Evolutionary conservation across 2,888 invertebrate species (phyloP).

Genomic region (Eupithecia centaureata): DNA sequence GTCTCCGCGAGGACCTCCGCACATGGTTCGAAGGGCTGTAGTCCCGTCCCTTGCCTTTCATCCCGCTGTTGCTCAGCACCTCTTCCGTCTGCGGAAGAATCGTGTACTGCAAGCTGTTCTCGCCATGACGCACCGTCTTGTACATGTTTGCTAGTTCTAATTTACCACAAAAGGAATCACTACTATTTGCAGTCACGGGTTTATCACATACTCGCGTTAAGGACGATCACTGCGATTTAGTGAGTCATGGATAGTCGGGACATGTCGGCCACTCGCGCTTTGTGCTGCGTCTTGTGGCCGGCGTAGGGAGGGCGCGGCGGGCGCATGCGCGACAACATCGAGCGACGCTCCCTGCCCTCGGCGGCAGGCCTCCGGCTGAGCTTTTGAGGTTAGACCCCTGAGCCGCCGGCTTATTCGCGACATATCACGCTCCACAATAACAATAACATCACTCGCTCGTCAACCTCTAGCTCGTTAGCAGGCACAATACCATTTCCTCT

Average conservation of each 20-base stretch:
- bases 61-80: conserved; percentile 84
- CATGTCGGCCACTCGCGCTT: conserved; percentile 70
- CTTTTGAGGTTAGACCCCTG: conserved; percentile 80
- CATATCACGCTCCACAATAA: conserved; percentile 63
- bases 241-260: conserved; percentile 62
- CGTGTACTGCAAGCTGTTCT: conserved; percentile 89
- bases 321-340: conserved; percentile 81
- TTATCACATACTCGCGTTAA: conserved; percentile 72
- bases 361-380: conserved; percentile 36
- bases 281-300: conserved; percentile 67
- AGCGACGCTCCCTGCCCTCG: conserved; percentile 67
- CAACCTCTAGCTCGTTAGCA: conserved; percentile 49
- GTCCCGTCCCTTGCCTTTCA: conserved; percentile 81
- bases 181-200: conserved; percentile 60
- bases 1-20: conserved; percentile 67
- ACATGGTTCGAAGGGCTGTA: conserved; percentile 79
- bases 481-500: conserved; percentile 33
- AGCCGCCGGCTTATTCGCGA: conserved; percentile 72
- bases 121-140: conserved; percentile 89
- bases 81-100: conserved; percentile 89
- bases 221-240: conserved; percentile 51
- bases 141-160: conserved; percentile 83
- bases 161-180: conserved; percentile 70
- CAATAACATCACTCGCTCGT: conserved; percentile 68
- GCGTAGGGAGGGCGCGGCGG: conserved; percentile 42